Base-by-base conservation (phyloP, 37 sponge, comb jelly and placozoan genomes). In the Corticium candelabrum region DNA sequence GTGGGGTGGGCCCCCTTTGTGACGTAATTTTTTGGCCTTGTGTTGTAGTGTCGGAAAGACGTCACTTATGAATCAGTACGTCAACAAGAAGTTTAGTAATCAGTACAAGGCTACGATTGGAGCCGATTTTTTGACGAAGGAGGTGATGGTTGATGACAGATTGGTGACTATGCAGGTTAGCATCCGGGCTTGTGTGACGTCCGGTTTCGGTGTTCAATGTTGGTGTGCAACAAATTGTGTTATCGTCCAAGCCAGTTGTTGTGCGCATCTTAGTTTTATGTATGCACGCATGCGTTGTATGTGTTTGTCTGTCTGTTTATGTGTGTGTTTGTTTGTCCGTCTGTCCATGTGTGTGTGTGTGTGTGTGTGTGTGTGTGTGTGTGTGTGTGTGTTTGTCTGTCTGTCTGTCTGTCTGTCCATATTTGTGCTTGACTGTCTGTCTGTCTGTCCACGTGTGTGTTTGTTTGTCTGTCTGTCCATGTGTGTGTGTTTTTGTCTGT, bases 61-160 rank as follows among this genome's bases (percentile, higher is more conserved):
- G 0, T 98, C 99, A 27, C 85, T 98, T 35, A 98, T 98, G 99
- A 98, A 98, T 79, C 99, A 98, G 77, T 98, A 94, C 83, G 99
- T 98, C 32, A 94, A 94, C 78, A 98, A 94, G 80, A 98, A 94
- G 89, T 98, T 98, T 82, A 98, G 93, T 34, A 92, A 93, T 21
- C 99, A 98, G 74, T 98, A 98, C 75, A 98, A 98, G 75, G 99
- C 95, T 3, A 98, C 99, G 3, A 98, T 98, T 41, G 99, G 99
- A 73, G 99, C 99, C 29, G 99, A 98, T 70, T 98, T 98, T 67
- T 89, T 98, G 36, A 98, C 99, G 2, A 98, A 98, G 67, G 99
- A 98, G 67, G 95, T 98, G 1, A 90, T 94, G 85, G 96, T 98
- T 41, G 99, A 98, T 40, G 99, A 98, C 62, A 84, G 99, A 56